Conservation (phyloP, 2,113 vertebrate genomes). For the Diadophis punctatus region DNA sequence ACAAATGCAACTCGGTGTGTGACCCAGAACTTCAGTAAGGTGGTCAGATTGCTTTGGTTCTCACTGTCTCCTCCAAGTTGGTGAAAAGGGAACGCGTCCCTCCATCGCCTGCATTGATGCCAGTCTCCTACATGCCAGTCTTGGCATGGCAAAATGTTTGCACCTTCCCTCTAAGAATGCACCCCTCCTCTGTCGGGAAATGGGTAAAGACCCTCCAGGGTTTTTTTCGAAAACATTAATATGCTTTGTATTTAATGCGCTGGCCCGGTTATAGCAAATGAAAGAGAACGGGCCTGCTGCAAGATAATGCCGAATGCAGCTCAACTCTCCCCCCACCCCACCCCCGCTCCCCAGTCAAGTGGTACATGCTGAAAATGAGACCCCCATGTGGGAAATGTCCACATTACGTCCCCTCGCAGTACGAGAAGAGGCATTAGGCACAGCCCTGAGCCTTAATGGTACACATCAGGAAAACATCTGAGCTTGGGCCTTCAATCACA, state of each 20-base stretch:
- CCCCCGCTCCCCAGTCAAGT: conserved; percentile 60
- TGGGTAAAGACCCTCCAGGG: conserved; percentile 75
- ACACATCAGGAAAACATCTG: conserved; percentile 83
- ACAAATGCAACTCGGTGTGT: background rate
- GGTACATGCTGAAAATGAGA: conserved; percentile 70
- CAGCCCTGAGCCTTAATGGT: conserved; percentile 81
- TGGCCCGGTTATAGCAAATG: conserved; percentile 80
- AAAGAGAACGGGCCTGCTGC: conserved; percentile 69
- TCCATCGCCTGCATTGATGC: conserved; percentile 37
- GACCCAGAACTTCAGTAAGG: background rate
- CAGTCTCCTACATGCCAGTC: conserved; percentile 36
- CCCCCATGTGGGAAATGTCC: conserved; percentile 72
- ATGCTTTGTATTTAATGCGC: conserved; percentile 80
- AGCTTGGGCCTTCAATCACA: conserved; percentile 85
- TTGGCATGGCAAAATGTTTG: conserved; percentile 53
- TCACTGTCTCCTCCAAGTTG: conserved; percentile 42
- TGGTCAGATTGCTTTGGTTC: conserved; percentile 34
- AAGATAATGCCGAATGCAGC: conserved; percentile 69
- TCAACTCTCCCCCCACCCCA: conserved; percentile 29
- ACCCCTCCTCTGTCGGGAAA: conserved; percentile 70
- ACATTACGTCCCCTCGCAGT: conserved; percentile 73
- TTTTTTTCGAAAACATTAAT: conserved; percentile 72
- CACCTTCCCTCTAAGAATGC: conserved; percentile 63
- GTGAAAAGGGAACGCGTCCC: conserved; percentile 30
- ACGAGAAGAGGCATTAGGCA: conserved; percentile 81